phyloP scores from a whole-genome alignment of 64 coral and sea anemone species.

The Pachyseris speciosa region DNA sequence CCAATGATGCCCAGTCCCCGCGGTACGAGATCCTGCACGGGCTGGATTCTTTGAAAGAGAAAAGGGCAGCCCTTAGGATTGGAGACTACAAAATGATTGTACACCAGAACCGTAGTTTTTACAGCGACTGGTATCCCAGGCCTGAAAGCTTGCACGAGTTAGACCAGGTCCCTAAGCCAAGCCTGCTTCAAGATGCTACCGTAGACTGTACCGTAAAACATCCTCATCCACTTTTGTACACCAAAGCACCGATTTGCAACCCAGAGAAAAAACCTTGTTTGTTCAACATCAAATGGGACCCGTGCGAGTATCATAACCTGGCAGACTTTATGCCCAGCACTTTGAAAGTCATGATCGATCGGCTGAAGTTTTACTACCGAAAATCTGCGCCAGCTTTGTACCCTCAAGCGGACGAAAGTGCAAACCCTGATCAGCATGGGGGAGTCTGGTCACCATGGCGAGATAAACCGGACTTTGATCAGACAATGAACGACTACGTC shows the following conservation, averaged over 20 bases:
- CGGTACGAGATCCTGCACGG: constrained; percentile 97
- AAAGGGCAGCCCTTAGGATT: constrained; percentile 82
- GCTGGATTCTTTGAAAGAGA: constrained; percentile 80
- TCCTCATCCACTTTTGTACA: constrained; percentile 91
- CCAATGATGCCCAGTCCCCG: constrained; percentile 59
- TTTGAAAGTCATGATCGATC: constrained; percentile 95
- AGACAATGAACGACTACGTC: constrained; percentile 70
- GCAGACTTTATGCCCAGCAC: constrained; percentile 99
- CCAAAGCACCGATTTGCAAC: constrained; percentile 93
- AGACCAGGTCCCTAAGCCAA: constrained; percentile 70
- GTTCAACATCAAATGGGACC: constrained; percentile 99
- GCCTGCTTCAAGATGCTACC: constrained; percentile 57
- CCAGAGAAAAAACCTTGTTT: constrained; percentile 92
- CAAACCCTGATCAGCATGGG: constrained; percentile 78
- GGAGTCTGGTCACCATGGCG: constrained; percentile 95
- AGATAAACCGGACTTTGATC: constrained; percentile 68
- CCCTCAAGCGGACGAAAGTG: constrained; percentile 76
- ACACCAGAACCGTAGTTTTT: constrained; percentile 86
- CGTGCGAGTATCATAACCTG: constrained; percentile 98
- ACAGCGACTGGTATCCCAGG: constrained; percentile 93
- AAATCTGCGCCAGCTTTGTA: constrained; percentile 66
- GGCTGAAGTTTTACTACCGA: constrained; percentile 83
- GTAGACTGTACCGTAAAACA: constrained; percentile 86
- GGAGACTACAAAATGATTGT: constrained; percentile 98
- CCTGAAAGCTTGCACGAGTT: constrained; percentile 65